Evolutionary conservation across 2,888 invertebrate genomes (phyloP), one percentile per base, ranked within the genome.

Genomic region (Dastarcus helophoroides): DNA sequence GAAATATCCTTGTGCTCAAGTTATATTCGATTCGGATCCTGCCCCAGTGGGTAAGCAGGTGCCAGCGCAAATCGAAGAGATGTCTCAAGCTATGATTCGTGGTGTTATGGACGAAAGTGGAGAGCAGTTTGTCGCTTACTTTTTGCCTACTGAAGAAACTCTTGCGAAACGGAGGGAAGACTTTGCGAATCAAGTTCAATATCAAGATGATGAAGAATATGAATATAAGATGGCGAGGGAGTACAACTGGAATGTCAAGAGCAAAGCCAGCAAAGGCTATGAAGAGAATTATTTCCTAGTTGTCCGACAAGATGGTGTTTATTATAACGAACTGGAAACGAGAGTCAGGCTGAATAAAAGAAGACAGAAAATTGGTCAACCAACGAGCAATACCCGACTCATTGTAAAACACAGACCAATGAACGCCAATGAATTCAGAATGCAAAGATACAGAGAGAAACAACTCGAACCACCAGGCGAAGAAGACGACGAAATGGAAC

Each of bases 41-140:
- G 91, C 95, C 4, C 93, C 94, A 0, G 68, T 78, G 22, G 90
- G 86, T 35, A 80, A 85, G 52, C 77, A 85, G 47, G 76, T 84
- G 26, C 81, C 86, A 14, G 83, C 83, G 5, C 90, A 93, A 55
- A 76, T 89, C 48, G 94, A 95, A 58, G 91, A 94, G 58, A 95
- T 97, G 94, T 93, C 93, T 14, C 94, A 97, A 62, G 97, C 95
- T 50, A 94, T 97, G 91, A 95, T 97, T 64, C 76, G 90, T 59
- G 98, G 97, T 79, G 95, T 98, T 58, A 93, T 94, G 83, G 97
- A 98, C 55, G 93, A 94, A 63, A 91, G 89, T 51, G 95, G 97
- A 12, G 94, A 97, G 62, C 95, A 97, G 62, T 98, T 97, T 63
- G 97, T 98, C 0, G 97, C 95, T 0, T 97, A 98, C 64, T 99